These are phyloP conservation scores for Tetraneura akinire DNA, from an alignment of 1,140 invertebrate genomes.

Conservation along the genomic window DNA sequence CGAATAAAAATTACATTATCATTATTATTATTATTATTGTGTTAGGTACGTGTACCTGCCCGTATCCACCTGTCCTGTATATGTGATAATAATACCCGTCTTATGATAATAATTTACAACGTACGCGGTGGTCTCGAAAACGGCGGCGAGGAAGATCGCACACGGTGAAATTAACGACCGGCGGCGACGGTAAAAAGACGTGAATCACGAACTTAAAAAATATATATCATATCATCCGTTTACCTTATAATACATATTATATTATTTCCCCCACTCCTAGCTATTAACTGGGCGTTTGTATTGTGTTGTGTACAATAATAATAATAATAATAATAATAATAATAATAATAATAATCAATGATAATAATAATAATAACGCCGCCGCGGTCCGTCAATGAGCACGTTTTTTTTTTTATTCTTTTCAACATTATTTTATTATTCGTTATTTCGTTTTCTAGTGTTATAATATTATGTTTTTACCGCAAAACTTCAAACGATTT, in stretches of 20 bases:
- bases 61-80: too few species aligned
- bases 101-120: too few species aligned
- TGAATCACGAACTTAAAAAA: constrained; percentile 26
- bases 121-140: neutral
- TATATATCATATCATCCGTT: neutral
- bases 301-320: neutral
- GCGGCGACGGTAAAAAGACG: neutral
- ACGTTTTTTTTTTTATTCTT: neutral
- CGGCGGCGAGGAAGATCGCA: neutral
- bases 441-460: too few species aligned
- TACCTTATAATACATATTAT: neutral
- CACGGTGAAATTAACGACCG: constrained; percentile 16
- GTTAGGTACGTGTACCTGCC: neutral
- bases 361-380: neutral
- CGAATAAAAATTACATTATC: constrained; percentile 1
- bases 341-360: neutral
- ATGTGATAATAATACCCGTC: too few species aligned
- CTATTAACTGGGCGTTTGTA: neutral
- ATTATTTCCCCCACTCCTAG: too few species aligned
- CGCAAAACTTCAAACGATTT: constrained; percentile 27
- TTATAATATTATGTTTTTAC: constrained; percentile 15
- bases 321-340: constrained; percentile 9
- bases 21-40: too few species aligned
- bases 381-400: neutral
- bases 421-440: too few species aligned